Evolutionary conservation across 1,140 invertebrate species (phyloP).

Genomic region (Apis mellifera): DNA sequence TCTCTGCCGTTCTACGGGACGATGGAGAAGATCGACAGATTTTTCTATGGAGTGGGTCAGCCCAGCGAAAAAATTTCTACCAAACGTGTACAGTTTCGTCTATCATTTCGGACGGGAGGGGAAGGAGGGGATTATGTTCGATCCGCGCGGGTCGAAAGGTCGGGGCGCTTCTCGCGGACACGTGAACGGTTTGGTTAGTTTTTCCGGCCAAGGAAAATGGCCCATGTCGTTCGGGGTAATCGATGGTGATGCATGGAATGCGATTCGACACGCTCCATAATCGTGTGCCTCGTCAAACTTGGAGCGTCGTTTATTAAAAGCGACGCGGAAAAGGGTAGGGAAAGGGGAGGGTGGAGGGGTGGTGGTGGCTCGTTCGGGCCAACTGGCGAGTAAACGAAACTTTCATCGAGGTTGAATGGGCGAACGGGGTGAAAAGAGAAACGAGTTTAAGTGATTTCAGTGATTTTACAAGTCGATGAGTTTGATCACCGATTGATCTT

Average conservation of each 20-base stretch:
- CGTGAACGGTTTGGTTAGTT: neutral
- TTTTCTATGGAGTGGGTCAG: slow-evolving; percentile 51
- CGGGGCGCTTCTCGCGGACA: neutral
- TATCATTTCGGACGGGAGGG: neutral
- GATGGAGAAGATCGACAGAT: slow-evolving; percentile 57
- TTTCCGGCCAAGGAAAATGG: neutral
- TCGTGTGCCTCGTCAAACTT: neutral
- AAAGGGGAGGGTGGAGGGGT: too few species aligned
- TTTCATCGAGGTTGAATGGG: neutral
- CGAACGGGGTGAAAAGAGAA: neutral
- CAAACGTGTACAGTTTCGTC: slow-evolving; percentile 43
- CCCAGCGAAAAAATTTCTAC: slow-evolving; percentile 51
- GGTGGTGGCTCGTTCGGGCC: too few species aligned
- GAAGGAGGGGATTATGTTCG: slow-evolving; percentile 46
- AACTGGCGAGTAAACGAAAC: neutral
- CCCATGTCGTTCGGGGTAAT: neutral
- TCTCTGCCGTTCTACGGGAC: slow-evolving; percentile 44
- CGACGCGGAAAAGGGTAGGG: neutral
- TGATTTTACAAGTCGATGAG: neutral
- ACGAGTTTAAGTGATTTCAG: neutral
- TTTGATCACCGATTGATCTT: neutral
- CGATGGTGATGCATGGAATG: neutral
- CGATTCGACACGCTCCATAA: neutral
- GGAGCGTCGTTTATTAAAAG: neutral
- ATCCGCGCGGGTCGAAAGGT: slow-evolving; percentile 4